phyloP scores from a whole-genome alignment of 2,797 vertebrate species.

The Vireo griseus region DNA sequence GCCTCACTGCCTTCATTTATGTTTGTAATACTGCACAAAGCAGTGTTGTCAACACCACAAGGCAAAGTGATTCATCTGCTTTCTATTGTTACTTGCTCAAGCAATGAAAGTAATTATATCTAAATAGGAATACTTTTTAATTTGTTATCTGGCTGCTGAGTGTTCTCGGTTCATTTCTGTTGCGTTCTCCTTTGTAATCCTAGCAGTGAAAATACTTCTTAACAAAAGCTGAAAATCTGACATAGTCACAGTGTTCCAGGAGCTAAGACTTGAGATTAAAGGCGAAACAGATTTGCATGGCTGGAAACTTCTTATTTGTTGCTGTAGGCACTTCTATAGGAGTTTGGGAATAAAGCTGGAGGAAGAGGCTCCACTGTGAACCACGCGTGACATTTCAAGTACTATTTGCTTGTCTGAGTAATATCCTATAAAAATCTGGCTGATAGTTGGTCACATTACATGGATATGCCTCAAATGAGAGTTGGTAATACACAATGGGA shows the following conservation, averaged over 20 bases:
- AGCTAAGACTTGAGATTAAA: not conserved
- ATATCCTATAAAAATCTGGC: not conserved
- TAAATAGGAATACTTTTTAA: not conserved
- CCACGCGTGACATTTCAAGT: not conserved
- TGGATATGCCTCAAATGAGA: not conserved
- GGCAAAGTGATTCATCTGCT: not conserved
- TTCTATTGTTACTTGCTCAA: not conserved
- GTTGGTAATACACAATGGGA: not conserved
- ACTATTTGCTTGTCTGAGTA: not conserved
- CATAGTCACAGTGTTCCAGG: not conserved
- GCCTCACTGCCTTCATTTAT: not conserved
- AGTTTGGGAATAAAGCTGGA: not conserved
- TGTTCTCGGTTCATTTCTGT: not conserved
- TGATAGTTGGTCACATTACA: not conserved
- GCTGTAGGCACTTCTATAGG: not conserved
- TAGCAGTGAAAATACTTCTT: not conserved
- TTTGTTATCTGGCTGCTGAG: not conserved
- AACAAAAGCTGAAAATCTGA: not conserved
- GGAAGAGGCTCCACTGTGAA: not conserved
- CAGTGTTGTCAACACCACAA: not conserved
- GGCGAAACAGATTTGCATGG: not conserved
- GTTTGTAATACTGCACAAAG: not conserved
- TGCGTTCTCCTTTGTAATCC: not conserved
- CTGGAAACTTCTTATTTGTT: not conserved
- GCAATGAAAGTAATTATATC: not conserved